A percentile compares a stretch with the other conserved stretches of the same genome.
Evolutionary conservation across 2,797 vertebrate species (phyloP).

Genomic region (Sphenopsis melanotis): DNA sequence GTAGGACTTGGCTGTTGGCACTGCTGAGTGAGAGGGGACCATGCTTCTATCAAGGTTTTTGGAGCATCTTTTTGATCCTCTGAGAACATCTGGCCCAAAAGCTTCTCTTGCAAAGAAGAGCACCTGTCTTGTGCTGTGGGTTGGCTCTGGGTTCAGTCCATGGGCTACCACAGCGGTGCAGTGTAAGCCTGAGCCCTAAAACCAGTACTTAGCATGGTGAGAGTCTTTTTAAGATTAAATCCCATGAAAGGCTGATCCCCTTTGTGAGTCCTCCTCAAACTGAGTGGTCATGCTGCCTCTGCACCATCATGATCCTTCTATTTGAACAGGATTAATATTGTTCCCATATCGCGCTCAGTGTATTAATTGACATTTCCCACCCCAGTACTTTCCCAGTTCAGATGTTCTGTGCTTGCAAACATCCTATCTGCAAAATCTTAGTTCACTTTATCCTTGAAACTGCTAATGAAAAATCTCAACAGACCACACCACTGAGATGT

Average conservation of each 20-base stretch:
- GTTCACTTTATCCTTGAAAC: neutral
- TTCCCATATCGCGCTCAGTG: rapidly evolving
- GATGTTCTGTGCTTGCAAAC: neutral
- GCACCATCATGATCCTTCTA: neutral
- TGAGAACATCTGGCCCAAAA: neutral
- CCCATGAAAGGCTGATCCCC: neutral
- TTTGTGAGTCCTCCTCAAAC: neutral
- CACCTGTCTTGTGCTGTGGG: neutral
- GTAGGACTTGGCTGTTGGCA: neutral
- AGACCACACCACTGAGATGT: neutral
- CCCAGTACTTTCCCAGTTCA: neutral
- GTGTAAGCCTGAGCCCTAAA: neutral
- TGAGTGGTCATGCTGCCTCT: neutral
- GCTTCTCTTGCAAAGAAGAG: neutral
- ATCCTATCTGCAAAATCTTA: neutral
- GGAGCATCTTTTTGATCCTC: neutral
- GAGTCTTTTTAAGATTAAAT: neutral
- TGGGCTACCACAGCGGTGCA: neutral
- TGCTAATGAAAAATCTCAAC: neutral
- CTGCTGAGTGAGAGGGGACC: neutral
- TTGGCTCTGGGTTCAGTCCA: neutral
- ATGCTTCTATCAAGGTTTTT: neutral
- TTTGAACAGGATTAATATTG: neutral
- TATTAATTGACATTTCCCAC: neutral
- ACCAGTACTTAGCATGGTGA: neutral